Percentiles rank a stretch among this genome's conserved stretches.
phyloP scores from a whole-genome alignment of 2,797 vertebrate species.

The Phoeniculus purpureus region DNA sequence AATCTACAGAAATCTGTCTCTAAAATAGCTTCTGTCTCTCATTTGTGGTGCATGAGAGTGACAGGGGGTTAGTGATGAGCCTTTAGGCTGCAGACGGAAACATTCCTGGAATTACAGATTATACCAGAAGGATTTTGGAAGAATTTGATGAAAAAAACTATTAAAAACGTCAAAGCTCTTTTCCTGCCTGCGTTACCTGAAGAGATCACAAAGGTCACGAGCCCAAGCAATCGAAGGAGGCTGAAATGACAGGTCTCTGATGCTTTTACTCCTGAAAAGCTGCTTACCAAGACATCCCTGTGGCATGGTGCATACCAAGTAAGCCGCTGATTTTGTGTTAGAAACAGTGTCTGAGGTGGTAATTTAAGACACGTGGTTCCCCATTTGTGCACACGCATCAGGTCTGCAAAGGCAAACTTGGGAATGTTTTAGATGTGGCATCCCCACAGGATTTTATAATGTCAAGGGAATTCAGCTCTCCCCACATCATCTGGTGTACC shows the following conservation, averaged over 20 bases:
- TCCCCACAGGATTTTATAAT: background rate
- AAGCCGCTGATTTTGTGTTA: background rate
- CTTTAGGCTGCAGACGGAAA: background rate
- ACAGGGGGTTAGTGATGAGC: constrained; percentile 1
- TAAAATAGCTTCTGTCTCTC: background rate
- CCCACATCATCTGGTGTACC: background rate
- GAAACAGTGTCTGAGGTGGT: background rate
- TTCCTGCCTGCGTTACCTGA: constrained; percentile 4
- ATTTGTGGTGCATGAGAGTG: background rate
- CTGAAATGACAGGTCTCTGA: constrained; percentile 26
- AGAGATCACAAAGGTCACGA: constrained; percentile 4
- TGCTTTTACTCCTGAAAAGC: background rate
- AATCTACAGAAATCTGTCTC: background rate
- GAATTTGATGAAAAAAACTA: constrained; percentile 23
- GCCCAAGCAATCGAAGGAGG: background rate
- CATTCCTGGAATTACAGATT: constrained; percentile 26
- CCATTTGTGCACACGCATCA: background rate
- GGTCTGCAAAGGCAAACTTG: background rate
- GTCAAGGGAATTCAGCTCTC: background rate
- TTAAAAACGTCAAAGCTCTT: constrained; percentile 22
- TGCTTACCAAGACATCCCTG: background rate
- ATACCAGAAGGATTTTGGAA: constrained; percentile 3
- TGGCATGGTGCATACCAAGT: background rate
- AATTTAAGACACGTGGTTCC: background rate
- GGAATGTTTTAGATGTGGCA: accelerated